Percentiles rank a stretch among this genome's conserved stretches.
phyloP scores from a whole-genome alignment of 1,140 invertebrate species.

The Drosophila lacteicornis region DNA sequence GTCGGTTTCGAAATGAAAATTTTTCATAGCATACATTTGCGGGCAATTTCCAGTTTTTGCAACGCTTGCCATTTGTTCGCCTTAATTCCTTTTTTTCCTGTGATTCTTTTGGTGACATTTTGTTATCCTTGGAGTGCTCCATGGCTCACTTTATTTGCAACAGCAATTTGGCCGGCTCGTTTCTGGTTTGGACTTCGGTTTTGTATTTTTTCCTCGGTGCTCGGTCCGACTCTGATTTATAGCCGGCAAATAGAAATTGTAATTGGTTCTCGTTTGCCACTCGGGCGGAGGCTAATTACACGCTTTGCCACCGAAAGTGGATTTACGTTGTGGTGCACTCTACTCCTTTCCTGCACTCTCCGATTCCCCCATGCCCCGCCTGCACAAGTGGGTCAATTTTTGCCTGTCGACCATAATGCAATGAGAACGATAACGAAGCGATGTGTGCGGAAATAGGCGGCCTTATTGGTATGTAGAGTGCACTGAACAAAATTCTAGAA shows the following conservation, averaged over 20 bases:
- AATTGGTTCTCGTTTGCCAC: conserved; percentile 65
- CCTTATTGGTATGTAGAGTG: neutral
- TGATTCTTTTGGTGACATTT: conserved; percentile 34
- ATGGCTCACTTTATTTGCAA: conserved; percentile 53
- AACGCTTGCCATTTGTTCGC: conserved; percentile 42
- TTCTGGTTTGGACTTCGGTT: conserved; percentile 11
- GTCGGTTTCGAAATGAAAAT: conserved; percentile 35
- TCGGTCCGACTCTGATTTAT: conserved; percentile 58
- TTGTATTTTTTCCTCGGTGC: neutral
- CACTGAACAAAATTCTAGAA: conserved; percentile 2
- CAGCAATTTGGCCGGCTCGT: conserved; percentile 42
- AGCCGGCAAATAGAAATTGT: conserved; percentile 68
- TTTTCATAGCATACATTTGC: conserved; percentile 63
- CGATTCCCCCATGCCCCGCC: neutral
- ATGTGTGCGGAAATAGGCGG: conserved; percentile 18
- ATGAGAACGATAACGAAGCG: conserved; percentile 57
- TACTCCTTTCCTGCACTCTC: conserved; percentile 17
- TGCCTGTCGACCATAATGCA: conserved; percentile 54
- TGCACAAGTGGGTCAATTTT: conserved; percentile 33
- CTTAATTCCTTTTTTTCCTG: conserved; percentile 9
- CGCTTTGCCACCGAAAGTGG: conserved; percentile 66
- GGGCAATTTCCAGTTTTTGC: conserved; percentile 42
- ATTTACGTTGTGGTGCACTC: conserved; percentile 59
- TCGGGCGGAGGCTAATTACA: conserved; percentile 59
- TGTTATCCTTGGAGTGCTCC: conserved; percentile 36